Evolutionary conservation across 2,797 vertebrate genomes (phyloP).

Genomic region (Knipowitschia caucasica): DNA sequence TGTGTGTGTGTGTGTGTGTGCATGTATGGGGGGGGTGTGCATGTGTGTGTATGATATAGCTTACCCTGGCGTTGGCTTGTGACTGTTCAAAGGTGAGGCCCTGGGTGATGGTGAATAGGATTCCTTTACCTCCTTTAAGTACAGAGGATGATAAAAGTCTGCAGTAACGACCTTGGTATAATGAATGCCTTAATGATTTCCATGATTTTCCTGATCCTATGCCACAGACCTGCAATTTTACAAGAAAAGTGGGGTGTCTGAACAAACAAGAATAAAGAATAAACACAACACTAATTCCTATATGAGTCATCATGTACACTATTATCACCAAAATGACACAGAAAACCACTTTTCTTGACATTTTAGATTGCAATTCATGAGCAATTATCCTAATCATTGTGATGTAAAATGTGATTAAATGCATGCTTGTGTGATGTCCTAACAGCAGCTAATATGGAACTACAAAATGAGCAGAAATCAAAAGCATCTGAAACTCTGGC

Average conservation of each 20-base stretch:
- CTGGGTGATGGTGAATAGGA: slow-evolving; percentile 72
- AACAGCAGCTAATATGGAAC: slow-evolving; percentile 75
- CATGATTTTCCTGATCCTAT: slow-evolving; percentile 67
- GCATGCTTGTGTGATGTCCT: slow-evolving; percentile 75
- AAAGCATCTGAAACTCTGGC: slow-evolving; percentile 63
- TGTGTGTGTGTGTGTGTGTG: slow-evolving; percentile 16
- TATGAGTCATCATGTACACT: slow-evolving; percentile 61
- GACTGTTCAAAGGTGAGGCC: slow-evolving; percentile 79
- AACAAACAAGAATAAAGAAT: slow-evolving; percentile 52
- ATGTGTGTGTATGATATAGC: slow-evolving; percentile 19
- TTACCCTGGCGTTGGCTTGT: slow-evolving; percentile 33
- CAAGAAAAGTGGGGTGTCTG: slow-evolving; percentile 56
- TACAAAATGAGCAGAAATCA: slow-evolving; percentile 75
- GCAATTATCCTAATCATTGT: slow-evolving; percentile 76
- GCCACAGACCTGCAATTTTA: slow-evolving; percentile 50
- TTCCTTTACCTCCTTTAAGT: slow-evolving; percentile 71
- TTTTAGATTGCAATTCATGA: slow-evolving; percentile 70
- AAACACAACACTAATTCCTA: slow-evolving; percentile 65
- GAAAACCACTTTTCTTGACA: slow-evolving; percentile 73
- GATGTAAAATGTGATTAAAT: slow-evolving; percentile 76
- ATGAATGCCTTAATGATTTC: slow-evolving; percentile 73
- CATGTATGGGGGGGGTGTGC: no score
- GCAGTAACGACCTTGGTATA: slow-evolving; percentile 69
- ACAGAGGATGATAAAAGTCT: slow-evolving; percentile 67
- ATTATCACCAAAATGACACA: slow-evolving; percentile 74